Evolutionary conservation across 2,888 invertebrate genomes (phyloP), one percentile per base, ranked within the genome.

Genomic region (Lepidochrysops patricia): DNA sequence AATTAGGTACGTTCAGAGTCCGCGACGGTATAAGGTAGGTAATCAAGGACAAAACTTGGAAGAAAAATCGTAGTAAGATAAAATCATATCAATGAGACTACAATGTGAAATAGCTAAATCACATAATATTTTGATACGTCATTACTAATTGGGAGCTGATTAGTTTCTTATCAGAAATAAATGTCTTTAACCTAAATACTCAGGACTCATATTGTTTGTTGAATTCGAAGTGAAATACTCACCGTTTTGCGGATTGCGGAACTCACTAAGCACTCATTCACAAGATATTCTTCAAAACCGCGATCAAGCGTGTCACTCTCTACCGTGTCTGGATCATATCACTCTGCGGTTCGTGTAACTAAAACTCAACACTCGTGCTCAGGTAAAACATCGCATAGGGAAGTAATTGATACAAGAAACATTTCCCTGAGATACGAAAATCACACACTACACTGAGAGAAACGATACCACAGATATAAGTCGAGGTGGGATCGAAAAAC

Each of bases 301-400:
- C 84, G 78, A 15, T 75, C 79, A 79, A 70, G 69, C 77, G 84
- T 82, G 79, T 84, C 84, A 85, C 87, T 85, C 84, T 87, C 84
- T 77, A 74, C 77, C 75, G 73, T 75, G 72, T 76, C 26, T 52
- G 52, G 52, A 84, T 85, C 83, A 79, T 74, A 82, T 84, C 82
- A 82, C 82, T 84, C 48, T 87, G 88, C 80, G 88, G 88, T 88
- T 80, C 76, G 75, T 77, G 85, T 85, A 85, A 86, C 73, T 81
- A 80, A 77, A 84, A 82, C 82, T 80, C 76, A 76, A 76, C 84
- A 83, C 84, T 82, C 71, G 74, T 76, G 76, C 9, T 29, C 29
- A 29, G 43, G 43, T 75, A 77, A 80, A 77, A 78, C 79, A 82
- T 82, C 77, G 78, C 83, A 84, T 75, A 76, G 78, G 84, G 81